Percentiles rank a stretch among this genome's conserved stretches.
Evolutionary conservation across 2,113 vertebrate genomes (phyloP).

Genomic region (Diadophis punctatus): DNA sequence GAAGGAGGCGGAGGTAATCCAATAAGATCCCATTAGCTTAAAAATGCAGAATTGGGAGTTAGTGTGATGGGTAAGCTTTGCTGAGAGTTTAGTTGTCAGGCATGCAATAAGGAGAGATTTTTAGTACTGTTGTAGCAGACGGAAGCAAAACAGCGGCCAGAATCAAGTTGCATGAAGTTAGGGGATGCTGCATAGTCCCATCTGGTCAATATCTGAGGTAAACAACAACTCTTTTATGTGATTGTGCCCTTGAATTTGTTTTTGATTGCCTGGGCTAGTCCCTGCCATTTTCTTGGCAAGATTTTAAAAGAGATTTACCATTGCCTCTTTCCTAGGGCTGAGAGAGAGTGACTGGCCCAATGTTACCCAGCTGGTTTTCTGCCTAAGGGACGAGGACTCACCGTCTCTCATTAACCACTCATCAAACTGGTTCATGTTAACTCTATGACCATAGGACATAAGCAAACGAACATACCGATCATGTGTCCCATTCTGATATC

Average conservation of each 20-base stretch:
- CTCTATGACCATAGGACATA: not conserved
- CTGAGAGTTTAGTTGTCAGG: not conserved
- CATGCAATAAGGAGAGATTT: not conserved
- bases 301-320: not conserved
- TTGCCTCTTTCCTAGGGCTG: not conserved
- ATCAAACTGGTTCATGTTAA: not conserved
- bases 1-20: conserved; percentile 45
- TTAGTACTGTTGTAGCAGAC: not conserved
- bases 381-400: not conserved
- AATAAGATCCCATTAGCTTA: conserved; percentile 63
- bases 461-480: not conserved
- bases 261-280: not conserved
- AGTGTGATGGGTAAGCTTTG: conserved; percentile 30
- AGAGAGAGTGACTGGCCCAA: not conserved
- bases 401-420: not conserved
- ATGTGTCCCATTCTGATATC: not conserved
- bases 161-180: not conserved
- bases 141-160: not conserved
- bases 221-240: not conserved
- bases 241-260: not conserved
- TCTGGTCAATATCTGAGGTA: not conserved
- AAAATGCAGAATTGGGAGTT: conserved; percentile 61
- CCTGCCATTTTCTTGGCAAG: not conserved
- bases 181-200: not conserved
- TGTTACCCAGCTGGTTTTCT: not conserved